Base-by-base conservation (phyloP, 2,888 invertebrate species). In the Drosophila ochracea region DNA sequence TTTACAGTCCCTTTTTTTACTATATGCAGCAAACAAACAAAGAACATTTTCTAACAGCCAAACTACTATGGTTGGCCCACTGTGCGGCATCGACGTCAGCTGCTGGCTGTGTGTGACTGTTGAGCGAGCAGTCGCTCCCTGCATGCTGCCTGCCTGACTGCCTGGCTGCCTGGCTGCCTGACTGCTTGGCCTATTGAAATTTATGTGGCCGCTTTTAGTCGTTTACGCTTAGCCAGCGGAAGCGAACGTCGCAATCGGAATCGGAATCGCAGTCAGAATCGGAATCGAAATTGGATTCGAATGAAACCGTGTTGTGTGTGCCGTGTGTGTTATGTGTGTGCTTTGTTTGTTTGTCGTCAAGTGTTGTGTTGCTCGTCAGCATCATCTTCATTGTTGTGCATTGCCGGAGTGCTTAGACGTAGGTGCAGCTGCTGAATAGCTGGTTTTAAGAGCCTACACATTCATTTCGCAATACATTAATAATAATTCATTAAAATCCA, bases 141-240 rank as follows among this genome's bases (percentile, higher is more conserved):
- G 68, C 60, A 64, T 63, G 58, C 47, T 79, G 63, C 30, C 55
- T 53, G 55, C n/a, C 37, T 39, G 55, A 39, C 47, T 68, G 58
- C 47, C 60, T 62, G 31, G 4, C 68, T 62, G 52, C 25, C 25
- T 31, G 31, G 5, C 68, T 62, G 52, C 25, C 31, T 31, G 30
- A 1, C 66, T 66, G 78, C 39, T 59, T 84, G 82, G 83, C 91
- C 84, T 85, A 91, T 89, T 90, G 91, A 91, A 91, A 91, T 91
- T 91, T 89, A 91, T 91, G 92, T 89, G 91, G 90, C 89, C 86
- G 87, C 74, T 89, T 84, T 90, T 84, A 87, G 91, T 87, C 91
- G 91, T 87, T 90, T 82, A 87, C 84, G 91, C 89, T 82, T 76
- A 82, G 84, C 84, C 91, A 89, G 83, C 91, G 89, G 87, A 90